Percentiles rank a stretch among this genome's conserved stretches.
Evolutionary conservation across 2,113 vertebrate genomes (phyloP).

Genomic region (Agapornis roseicollis): DNA sequence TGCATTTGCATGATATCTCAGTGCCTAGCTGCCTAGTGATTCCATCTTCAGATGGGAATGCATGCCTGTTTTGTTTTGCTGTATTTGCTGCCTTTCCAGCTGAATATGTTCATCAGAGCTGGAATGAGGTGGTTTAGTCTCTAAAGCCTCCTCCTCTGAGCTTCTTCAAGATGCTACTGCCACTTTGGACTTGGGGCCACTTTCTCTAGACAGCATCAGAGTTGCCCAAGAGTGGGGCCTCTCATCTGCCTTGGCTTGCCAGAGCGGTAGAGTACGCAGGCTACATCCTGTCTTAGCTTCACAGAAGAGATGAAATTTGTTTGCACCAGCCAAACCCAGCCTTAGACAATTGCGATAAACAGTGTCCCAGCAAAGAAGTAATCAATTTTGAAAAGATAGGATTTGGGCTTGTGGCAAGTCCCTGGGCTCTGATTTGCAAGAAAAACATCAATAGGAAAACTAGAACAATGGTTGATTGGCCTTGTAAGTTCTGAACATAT

Average conservation of each 20-base stretch:
- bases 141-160: not conserved
- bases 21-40: not conserved
- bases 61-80: not conserved
- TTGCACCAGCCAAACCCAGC: conserved; percentile 20
- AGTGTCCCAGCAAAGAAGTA: conserved; percentile 4
- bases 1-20: not conserved
- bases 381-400: conserved; percentile 38
- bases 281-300: not conserved
- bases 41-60: not conserved
- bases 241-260: not conserved
- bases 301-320: not conserved
- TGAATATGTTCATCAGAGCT: not conserved
- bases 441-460: not conserved
- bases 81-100: not conserved
- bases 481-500: conserved; percentile 58
- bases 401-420: conserved; percentile 59
- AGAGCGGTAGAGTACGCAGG: not conserved
- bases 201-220: not conserved
- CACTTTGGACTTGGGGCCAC: not conserved
- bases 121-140: not conserved
- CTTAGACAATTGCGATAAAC: not conserved
- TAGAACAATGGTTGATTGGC: conserved; percentile 38
- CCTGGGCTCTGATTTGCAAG: conserved; percentile 10
- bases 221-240: fast-evolving
- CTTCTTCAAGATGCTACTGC: not conserved